A percentile compares a stretch with the other conserved stretches of the same genome.
These are phyloP conservation scores for Aegotheles bennettii DNA, from an alignment of 2,113 vertebrate genomes.

Conservation along the genomic window DNA sequence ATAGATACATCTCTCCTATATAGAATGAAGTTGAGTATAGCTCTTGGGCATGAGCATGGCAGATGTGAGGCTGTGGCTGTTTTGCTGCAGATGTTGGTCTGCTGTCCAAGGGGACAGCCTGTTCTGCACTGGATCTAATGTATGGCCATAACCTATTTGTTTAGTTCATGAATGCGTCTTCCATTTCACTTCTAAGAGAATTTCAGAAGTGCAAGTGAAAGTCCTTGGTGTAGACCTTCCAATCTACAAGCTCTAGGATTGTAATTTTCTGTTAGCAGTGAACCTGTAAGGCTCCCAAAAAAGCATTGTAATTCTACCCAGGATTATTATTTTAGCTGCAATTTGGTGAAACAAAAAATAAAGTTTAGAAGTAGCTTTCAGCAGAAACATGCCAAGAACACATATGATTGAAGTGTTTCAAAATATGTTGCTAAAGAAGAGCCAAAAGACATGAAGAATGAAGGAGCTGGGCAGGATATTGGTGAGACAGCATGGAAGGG, in stretches of 20 bases:
- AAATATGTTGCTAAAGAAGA: not conserved
- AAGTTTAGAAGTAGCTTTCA: not conserved
- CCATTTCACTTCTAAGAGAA: not conserved
- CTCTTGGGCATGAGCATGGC: not conserved
- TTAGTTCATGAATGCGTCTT: not conserved
- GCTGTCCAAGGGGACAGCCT: not conserved
- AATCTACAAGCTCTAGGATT: not conserved
- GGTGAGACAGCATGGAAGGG: not conserved
- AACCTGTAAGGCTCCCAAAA: not conserved
- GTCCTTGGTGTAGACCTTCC: not conserved
- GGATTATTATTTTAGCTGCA: not conserved
- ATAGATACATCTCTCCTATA: accelerated
- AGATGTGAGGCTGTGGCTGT: accelerated
- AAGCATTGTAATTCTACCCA: not conserved
- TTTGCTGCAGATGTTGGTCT: not conserved
- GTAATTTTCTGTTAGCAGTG: not conserved
- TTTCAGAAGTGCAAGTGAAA: not conserved
- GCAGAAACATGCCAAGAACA: not conserved
- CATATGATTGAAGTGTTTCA: accelerated
- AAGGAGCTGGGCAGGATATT: not conserved
- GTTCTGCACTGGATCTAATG: not conserved
- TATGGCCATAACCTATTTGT: not conserved
- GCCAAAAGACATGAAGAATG: not conserved
- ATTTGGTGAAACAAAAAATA: not conserved
- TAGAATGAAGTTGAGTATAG: not conserved